These are phyloP conservation scores for Zoanthus solanderi DNA, from an alignment of 92 coral and sea anemone genomes.

Conservation along the genomic window DNA sequence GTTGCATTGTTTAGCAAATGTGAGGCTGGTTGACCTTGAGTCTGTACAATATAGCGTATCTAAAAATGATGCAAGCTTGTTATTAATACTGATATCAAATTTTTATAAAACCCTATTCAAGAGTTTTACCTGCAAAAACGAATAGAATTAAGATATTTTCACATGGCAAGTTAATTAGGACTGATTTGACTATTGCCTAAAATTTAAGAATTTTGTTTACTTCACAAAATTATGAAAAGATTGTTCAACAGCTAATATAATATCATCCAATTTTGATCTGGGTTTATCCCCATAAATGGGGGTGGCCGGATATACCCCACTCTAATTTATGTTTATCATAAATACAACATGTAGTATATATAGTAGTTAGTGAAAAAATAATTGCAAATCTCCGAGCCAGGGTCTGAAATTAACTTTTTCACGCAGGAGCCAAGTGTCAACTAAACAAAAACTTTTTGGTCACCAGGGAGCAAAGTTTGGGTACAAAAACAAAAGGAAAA, in stretches of 20 bases:
- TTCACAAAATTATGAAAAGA: neutral
- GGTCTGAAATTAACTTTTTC: too few relatives aligned
- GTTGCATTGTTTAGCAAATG: slow-evolving; percentile 84
- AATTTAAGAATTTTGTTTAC: neutral
- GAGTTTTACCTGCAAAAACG: neutral
- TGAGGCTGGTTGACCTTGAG: slow-evolving; percentile 83
- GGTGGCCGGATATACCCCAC: too few relatives aligned
- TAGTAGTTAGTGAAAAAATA: too few relatives aligned
- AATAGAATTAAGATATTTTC: neutral
- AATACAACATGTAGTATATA: neutral
- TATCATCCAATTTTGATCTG: too few relatives aligned
- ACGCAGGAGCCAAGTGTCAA: too few relatives aligned
- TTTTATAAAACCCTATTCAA: neutral
- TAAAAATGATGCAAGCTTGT: slow-evolving; percentile 45
- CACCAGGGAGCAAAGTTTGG: too few relatives aligned
- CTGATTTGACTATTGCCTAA: neutral
- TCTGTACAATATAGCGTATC: slow-evolving; percentile 95
- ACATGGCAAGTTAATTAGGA: neutral
- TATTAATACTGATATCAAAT: neutral
- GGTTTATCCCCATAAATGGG: too few relatives aligned
- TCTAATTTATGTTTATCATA: neutral
- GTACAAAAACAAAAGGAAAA: too few relatives aligned
- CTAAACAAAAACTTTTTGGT: too few relatives aligned
- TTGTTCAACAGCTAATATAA: neutral
- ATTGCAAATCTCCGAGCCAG: too few relatives aligned